Base-by-base conservation (phyloP, 35 echinoderm and acorn worm species). In the Hemicentrotus pulcherrimus region DNA sequence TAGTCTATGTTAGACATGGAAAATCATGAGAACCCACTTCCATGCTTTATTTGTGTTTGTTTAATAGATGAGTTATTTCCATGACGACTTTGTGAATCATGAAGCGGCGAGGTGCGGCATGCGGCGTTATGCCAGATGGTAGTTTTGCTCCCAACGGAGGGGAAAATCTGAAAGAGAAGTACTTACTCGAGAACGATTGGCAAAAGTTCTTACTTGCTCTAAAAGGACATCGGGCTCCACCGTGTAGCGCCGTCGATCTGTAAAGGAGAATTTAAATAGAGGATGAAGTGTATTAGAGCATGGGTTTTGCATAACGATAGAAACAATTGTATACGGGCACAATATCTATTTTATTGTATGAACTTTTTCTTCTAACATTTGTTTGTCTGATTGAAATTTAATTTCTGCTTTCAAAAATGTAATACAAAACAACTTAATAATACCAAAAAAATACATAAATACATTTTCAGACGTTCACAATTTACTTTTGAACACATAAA, bases 221-320 rank as follows among this genome's bases (percentile, higher is more conserved):
- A 95, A 94, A 78, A 99, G 91, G 89, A 48, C 86, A 59, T 99
- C 98, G 32, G 97, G 97, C 47, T 99, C 98, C 41, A 99, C 92
- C 3, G 97, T 99, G 86, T 96, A 97, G 31, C 98, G 88, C 70
- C 98, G 96, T 46, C 96, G 94, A 97, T 99, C 98, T 99, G 85
- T 94, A 94, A 61, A 31, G 13, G 58, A 94, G 30, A 70, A n/a
- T 14, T 55, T 55, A 55, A 10, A 13, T 11, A 55, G 11, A 55
- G 50, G 9, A 11, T 55, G 12, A 15, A 0, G 50, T 55, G 15
- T 55, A 55, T 50, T 50, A 15, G 50, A 55, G 9, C 50, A 55
- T 12, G 15, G 12, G 50, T 55, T 14, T 15, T 55, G 2, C 50
- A 55, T 41, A 55, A 11, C 10, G 50, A 55, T 12, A 15, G 50